Conservation (phyloP, 1,140 invertebrate genomes). For the Drosophila pachea region DNA sequence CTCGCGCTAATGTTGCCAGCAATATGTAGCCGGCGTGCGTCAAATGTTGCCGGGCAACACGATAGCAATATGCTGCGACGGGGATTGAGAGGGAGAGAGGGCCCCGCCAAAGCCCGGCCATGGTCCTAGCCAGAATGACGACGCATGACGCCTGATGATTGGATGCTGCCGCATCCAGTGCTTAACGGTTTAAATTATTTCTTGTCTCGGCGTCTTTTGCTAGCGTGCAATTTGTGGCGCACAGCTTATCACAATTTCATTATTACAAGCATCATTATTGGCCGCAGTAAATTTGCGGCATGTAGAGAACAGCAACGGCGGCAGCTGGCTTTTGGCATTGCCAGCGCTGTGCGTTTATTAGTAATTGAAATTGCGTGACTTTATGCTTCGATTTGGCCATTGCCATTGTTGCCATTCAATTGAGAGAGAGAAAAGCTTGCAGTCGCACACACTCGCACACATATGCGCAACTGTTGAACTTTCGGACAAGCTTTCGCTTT, state of each 20-base stretch:
- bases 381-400: slow-evolving; percentile 72
- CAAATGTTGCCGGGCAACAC: slow-evolving; percentile 33
- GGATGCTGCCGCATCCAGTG: slow-evolving; percentile 41
- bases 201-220: slow-evolving; percentile 43
- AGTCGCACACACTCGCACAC: slow-evolving; percentile 24
- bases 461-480: slow-evolving; percentile 22
- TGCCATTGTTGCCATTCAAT: slow-evolving; percentile 31
- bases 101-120: background rate
- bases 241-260: slow-evolving; percentile 75
- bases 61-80: slow-evolving; percentile 35
- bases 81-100: background rate
- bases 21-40: slow-evolving; percentile 44
- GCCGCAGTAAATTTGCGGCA: slow-evolving; percentile 29
- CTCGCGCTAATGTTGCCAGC: slow-evolving; percentile 61
- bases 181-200: slow-evolving; percentile 73
- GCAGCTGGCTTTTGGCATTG: slow-evolving; percentile 34
- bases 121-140: slow-evolving; percentile 66
- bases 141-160: slow-evolving; percentile 34
- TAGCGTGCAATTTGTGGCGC: slow-evolving; percentile 74
- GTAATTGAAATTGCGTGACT: slow-evolving; percentile 77
- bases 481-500: slow-evolving; percentile 53
- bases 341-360: slow-evolving; percentile 50
- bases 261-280: slow-evolving; percentile 66
- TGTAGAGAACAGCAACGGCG: background rate
- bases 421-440: slow-evolving; percentile 47